Evolutionary conservation across 2,888 invertebrate genomes (phyloP).

Genomic region (Epirrhoe alternata): DNA sequence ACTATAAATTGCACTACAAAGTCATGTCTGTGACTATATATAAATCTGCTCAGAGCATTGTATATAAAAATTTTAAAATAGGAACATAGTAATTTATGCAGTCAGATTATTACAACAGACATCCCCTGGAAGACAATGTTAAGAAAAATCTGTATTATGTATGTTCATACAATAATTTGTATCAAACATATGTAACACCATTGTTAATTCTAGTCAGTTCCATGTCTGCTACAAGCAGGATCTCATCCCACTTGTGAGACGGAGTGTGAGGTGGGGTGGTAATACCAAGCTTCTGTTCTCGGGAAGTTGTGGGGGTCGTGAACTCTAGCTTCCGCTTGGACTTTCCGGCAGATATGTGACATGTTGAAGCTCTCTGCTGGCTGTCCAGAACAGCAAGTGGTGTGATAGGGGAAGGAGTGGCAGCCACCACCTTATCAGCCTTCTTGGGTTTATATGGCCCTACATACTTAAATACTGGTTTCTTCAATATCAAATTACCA

Average conservation of each 20-base stretch:
- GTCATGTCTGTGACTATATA: slow-evolving; percentile 61
- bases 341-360: slow-evolving; percentile 69
- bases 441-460: slow-evolving; percentile 81
- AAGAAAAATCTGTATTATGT: slow-evolving; percentile 62
- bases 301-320: slow-evolving; percentile 69
- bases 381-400: slow-evolving; percentile 66
- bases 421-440: slow-evolving; percentile 58
- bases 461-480: slow-evolving; percentile 88
- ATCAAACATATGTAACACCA: slow-evolving; percentile 68
- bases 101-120: slow-evolving; percentile 47
- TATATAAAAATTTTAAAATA: slow-evolving; percentile 68
- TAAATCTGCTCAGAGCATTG: slow-evolving; percentile 65
- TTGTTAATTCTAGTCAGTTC: slow-evolving; percentile 84
- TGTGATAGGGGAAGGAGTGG: slow-evolving; percentile 72
- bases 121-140: slow-evolving; percentile 74
- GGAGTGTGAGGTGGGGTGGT: slow-evolving; percentile 77
- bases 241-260: slow-evolving; percentile 84
- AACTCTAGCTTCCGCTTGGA: slow-evolving; percentile 82
- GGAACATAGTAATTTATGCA: slow-evolving; percentile 62
- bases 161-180: slow-evolving; percentile 53
- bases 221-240: slow-evolving; percentile 84
- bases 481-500: slow-evolving; percentile 85
- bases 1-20: slow-evolving; percentile 53
- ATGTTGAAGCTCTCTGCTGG: slow-evolving; percentile 59
- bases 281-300: slow-evolving; percentile 67